phyloP scores from a whole-genome alignment of 1,140 invertebrate species.

The Drosophila sturtevanti region DNA sequence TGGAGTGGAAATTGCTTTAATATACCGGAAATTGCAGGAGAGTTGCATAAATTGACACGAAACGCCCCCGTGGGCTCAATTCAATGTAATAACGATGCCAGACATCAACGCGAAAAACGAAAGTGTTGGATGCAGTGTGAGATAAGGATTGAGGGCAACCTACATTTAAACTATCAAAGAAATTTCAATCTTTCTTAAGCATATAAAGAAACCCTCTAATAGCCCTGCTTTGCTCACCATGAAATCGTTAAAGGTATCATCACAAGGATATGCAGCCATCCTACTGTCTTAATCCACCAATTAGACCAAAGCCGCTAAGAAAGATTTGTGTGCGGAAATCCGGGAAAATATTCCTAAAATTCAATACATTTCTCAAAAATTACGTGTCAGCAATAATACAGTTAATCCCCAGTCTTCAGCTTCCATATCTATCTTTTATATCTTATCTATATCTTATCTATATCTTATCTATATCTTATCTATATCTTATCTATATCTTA shows the following conservation, averaged over 20 bases:
- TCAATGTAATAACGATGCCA: slow-evolving; percentile 55
- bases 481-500: no score
- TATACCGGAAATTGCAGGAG: slow-evolving; percentile 78
- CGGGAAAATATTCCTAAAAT: neutral
- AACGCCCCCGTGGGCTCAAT: slow-evolving; percentile 73
- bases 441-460: no score
- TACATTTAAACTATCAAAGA: neutral
- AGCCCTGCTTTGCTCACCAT: neutral
- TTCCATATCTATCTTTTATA: no score
- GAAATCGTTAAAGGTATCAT: neutral
- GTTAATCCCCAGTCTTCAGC: no score
- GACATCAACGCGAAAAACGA: slow-evolving; percentile 38
- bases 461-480: no score
- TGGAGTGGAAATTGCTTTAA: slow-evolving; percentile 78
- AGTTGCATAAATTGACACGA: slow-evolving; percentile 80
- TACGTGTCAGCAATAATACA: neutral
- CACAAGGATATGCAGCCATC: neutral
- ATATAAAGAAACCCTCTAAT: neutral
- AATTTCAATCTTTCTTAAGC: neutral
- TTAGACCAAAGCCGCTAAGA: no score
- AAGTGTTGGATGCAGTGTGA: slow-evolving; percentile 39
- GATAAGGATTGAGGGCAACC: neutral
- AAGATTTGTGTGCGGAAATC: slow-evolving; percentile 16
- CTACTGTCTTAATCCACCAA: neutral
- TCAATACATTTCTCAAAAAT: neutral